Evolutionary conservation across 2,113 vertebrate species (phyloP).

Genomic region (Semicossyphus pulcher): DNA sequence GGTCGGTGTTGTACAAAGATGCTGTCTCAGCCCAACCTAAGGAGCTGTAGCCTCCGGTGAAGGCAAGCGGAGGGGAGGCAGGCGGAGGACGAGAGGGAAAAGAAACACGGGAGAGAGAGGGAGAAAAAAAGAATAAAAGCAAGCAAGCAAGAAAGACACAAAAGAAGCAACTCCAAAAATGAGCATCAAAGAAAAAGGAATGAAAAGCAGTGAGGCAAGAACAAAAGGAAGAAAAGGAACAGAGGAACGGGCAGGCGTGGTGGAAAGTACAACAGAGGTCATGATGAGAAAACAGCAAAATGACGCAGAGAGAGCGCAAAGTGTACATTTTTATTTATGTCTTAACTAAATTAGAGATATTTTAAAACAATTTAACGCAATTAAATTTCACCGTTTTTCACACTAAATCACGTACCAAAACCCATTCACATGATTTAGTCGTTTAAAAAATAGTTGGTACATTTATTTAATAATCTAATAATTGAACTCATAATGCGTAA

Average conservation of each 20-base stretch:
- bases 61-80: slow-evolving; percentile 79
- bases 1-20: slow-evolving; percentile 99
- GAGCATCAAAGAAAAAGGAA: slow-evolving; percentile 77
- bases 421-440: neutral
- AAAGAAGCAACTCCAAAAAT: slow-evolving; percentile 76
- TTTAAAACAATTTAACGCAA: too few relatives aligned
- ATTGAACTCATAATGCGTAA: neutral
- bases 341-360: too few relatives aligned
- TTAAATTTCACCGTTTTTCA: too few relatives aligned
- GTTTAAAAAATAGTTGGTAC: neutral
- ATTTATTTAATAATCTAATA: neutral
- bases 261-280: slow-evolving; percentile 68
- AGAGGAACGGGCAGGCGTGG: slow-evolving; percentile 52
- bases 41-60: slow-evolving; percentile 91
- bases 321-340: neutral
- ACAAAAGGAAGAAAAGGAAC: slow-evolving; percentile 71
- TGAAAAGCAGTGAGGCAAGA: slow-evolving; percentile 68
- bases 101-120: slow-evolving; percentile 50
- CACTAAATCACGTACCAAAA: neutral
- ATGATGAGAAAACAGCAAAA: slow-evolving; percentile 63
- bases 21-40: slow-evolving; percentile 97
- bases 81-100: slow-evolving; percentile 69
- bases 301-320: slow-evolving; percentile 57
- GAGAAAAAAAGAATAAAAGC: slow-evolving; percentile 22
- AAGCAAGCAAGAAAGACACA: slow-evolving; percentile 71